Conservation (phyloP, 2,888 invertebrate genomes). For the Elmis aenea region DNA sequence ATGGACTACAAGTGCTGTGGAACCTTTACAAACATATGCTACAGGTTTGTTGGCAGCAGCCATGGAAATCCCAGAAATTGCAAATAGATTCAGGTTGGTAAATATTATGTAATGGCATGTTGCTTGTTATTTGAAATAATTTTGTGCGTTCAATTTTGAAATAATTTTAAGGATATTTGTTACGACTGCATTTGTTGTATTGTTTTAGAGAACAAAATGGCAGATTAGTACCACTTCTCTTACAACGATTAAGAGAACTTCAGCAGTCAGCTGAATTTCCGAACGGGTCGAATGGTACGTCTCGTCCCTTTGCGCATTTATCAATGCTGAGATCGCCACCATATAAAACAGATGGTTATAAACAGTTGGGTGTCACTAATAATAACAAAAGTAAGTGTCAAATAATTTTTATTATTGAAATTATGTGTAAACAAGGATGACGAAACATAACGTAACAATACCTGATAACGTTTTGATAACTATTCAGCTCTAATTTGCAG, state of each 20-base stretch:
- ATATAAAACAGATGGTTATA: slow-evolving; percentile 27
- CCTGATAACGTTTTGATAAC: too few species aligned
- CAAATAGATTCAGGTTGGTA: slow-evolving; percentile 76
- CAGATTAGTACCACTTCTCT: slow-evolving; percentile 80
- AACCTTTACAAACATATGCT: slow-evolving; percentile 91
- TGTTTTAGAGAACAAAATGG: slow-evolving; percentile 73
- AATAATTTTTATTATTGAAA: too few species aligned
- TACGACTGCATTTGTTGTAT: slow-evolving; percentile 1
- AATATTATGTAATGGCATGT: too few species aligned
- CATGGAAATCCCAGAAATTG: slow-evolving; percentile 95
- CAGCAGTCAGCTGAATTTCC: slow-evolving; percentile 38
- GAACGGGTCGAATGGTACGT: slow-evolving; percentile 14
- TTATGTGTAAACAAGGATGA: too few species aligned
- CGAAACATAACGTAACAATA: too few species aligned
- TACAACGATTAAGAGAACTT: slow-evolving; percentile 74
- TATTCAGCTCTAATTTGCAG: too few species aligned
- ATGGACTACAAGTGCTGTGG: slow-evolving; percentile 84
- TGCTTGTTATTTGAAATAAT: slow-evolving; percentile 5
- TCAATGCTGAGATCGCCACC: slow-evolving; percentile 36
- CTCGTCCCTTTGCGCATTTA: slow-evolving; percentile 57
- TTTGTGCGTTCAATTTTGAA: not conserved
- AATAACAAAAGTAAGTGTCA: slow-evolving; percentile 1
- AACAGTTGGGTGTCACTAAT: not conserved
- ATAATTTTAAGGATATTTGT: slow-evolving; percentile 7
- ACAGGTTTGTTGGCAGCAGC: slow-evolving; percentile 91